These are phyloP conservation scores for Arctopsyche grandis DNA, from an alignment of 1,140 invertebrate genomes.

Conservation along the genomic window DNA sequence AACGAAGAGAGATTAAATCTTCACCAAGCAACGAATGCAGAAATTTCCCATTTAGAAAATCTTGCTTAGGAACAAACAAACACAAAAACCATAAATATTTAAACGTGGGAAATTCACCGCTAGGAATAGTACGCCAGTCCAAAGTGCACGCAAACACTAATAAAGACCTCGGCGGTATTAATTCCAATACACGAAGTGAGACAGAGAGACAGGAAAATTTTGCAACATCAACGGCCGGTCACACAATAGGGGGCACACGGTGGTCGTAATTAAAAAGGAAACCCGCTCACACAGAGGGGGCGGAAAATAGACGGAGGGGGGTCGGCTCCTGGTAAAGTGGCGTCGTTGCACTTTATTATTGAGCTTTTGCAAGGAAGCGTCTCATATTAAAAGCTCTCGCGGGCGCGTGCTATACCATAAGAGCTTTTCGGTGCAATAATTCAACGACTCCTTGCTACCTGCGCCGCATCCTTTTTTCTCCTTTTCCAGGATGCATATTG, in stretches of 20 bases:
- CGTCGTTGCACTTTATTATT: constrained; percentile 47
- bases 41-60: too few species aligned
- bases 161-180: not conserved
- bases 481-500: not conserved
- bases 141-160: not conserved
- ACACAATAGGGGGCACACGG: constrained; percentile 31
- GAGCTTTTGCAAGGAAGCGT: constrained; percentile 37
- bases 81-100: too few species aligned
- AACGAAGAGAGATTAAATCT: too few species aligned
- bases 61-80: too few species aligned
- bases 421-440: constrained; percentile 30
- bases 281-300: constrained; percentile 1
- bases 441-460: not conserved
- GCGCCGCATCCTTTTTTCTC: not conserved
- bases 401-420: not conserved
- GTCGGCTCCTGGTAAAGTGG: constrained; percentile 1
- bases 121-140: too few species aligned
- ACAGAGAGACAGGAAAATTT: too few species aligned
- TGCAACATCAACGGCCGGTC: not conserved
- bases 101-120: too few species aligned
- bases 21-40: too few species aligned
- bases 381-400: constrained; percentile 46
- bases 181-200: not conserved
- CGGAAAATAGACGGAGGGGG: too few species aligned
- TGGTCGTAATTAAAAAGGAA: constrained; percentile 51